Percentiles rank a stretch among this genome's conserved stretches.
Conservation (phyloP, 2,888 invertebrate species). For the Hydrotaea cyrtoneurina region DNA sequence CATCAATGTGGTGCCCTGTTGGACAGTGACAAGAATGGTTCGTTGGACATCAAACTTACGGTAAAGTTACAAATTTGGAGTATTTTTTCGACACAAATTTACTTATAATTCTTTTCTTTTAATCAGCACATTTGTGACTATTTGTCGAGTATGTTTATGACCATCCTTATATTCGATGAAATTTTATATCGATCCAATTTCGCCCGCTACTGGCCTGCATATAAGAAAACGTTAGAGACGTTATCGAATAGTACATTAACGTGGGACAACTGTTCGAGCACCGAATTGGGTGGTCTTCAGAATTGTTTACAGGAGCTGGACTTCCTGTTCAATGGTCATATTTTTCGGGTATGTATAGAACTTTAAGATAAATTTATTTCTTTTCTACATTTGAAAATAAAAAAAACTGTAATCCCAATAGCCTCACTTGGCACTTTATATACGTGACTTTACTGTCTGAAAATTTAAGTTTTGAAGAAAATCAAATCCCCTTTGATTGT, state of each 20-base stretch:
- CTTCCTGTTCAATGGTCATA: slow-evolving; percentile 82
- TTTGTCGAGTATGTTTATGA: slow-evolving; percentile 85
- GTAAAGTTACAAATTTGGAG: slow-evolving; percentile 49
- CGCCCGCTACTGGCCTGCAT: slow-evolving; percentile 87
- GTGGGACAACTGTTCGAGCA: slow-evolving; percentile 83
- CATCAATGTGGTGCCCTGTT: slow-evolving; percentile 88
- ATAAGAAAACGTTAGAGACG: slow-evolving; percentile 87
- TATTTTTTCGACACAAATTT: not conserved
- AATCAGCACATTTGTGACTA: slow-evolving; percentile 81
- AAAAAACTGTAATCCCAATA: too few relatives aligned
- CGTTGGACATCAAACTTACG: slow-evolving; percentile 75
- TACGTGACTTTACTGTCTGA: too few relatives aligned
- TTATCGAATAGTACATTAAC: slow-evolving; percentile 84
- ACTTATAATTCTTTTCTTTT: slow-evolving; percentile 1
- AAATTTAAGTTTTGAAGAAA: too few relatives aligned
- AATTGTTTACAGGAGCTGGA: slow-evolving; percentile 85
- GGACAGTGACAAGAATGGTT: slow-evolving; percentile 79
- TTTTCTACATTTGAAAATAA: too few relatives aligned
- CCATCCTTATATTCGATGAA: slow-evolving; percentile 83
- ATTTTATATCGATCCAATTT: slow-evolving; percentile 75
- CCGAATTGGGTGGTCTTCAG: slow-evolving; percentile 85
- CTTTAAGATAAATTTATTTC: too few relatives aligned
- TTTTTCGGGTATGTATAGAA: slow-evolving; percentile 85
- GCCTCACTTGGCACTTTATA: too few relatives aligned
- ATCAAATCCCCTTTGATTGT: too few relatives aligned